Percentiles rank a stretch among this genome's conserved stretches.
Conservation (phyloP, 23 tunicate species). For the Halocynthia roretzi region DNA sequence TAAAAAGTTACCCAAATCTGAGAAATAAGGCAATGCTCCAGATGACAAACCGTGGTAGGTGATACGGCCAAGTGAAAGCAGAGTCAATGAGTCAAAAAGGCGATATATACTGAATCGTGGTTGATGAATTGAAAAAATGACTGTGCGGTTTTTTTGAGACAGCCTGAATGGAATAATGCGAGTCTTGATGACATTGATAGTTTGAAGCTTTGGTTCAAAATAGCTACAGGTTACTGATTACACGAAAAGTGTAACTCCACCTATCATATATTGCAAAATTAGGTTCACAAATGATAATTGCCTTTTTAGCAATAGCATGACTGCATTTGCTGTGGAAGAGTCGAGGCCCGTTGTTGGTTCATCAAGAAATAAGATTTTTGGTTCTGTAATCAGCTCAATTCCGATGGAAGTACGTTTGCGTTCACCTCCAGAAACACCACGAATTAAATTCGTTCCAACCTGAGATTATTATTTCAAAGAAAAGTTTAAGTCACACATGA, state of each 20-base stretch:
- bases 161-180: constrained; percentile 27
- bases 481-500: background rate
- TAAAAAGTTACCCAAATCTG: constrained; percentile 43
- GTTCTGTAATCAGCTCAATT: constrained; percentile 83
- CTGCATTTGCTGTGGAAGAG: constrained; percentile 95
- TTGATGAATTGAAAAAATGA: constrained; percentile 85
- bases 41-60: constrained; percentile 70
- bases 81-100: constrained; percentile 72
- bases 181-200: too few relatives aligned
- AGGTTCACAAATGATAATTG: background rate
- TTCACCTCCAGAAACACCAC: constrained; percentile 97
- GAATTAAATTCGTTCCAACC: constrained; percentile 85
- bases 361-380: constrained; percentile 77
- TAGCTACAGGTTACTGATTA: too few relatives aligned
- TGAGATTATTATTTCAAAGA: constrained; percentile 5
- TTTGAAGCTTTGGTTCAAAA: too few relatives aligned
- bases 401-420: constrained; percentile 83
- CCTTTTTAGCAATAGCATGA: constrained; percentile 79
- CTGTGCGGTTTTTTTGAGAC: constrained; percentile 56
- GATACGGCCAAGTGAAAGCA: constrained; percentile 64
- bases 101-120: constrained; percentile 84
- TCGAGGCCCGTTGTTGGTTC: constrained; percentile 85
- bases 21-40: constrained; percentile 64
- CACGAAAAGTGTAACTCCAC: too few relatives aligned
- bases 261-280: too few relatives aligned